These are phyloP conservation scores for Aphelocoma coerulescens DNA, from an alignment of 2,113 vertebrate genomes.

Conservation along the genomic window DNA sequence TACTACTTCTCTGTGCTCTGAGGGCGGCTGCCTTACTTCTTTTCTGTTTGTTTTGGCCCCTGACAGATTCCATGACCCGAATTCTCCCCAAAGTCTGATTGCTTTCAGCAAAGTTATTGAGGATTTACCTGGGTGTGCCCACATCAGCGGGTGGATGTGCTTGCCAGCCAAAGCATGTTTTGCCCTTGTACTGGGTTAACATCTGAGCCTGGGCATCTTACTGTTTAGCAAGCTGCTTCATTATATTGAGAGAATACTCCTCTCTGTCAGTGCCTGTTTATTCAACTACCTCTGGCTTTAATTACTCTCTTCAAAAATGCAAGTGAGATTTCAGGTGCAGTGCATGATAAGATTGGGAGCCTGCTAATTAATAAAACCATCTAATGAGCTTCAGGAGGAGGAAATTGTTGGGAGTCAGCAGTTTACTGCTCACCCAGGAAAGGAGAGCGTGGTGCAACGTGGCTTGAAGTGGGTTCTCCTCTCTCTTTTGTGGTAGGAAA, in stretches of 20 bases:
- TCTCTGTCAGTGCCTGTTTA: background rate
- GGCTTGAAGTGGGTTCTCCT: background rate
- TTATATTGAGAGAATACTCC: background rate
- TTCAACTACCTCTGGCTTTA: conserved; percentile 13
- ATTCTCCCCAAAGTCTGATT: background rate
- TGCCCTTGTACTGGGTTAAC: background rate
- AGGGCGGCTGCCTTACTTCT: background rate
- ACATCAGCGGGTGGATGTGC: background rate
- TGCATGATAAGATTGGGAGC: background rate
- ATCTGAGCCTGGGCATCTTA: background rate
- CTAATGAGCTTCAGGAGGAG: background rate
- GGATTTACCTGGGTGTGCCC: background rate
- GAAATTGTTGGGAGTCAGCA: background rate
- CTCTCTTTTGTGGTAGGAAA: background rate
- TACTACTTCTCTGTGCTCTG: background rate
- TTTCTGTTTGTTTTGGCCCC: conserved; percentile 12
- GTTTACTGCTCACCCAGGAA: background rate
- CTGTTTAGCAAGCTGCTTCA: background rate
- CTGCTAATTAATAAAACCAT: conserved; percentile 26
- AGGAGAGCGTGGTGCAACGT: rapidly evolving
- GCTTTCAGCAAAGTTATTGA: background rate
- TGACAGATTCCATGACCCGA: background rate
- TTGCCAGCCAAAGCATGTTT: background rate
- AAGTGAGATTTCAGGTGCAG: conserved; percentile 22
- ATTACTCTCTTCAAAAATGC: background rate